phyloP scores from a whole-genome alignment of 1,140 invertebrate genomes.

The Galleria mellonella region DNA sequence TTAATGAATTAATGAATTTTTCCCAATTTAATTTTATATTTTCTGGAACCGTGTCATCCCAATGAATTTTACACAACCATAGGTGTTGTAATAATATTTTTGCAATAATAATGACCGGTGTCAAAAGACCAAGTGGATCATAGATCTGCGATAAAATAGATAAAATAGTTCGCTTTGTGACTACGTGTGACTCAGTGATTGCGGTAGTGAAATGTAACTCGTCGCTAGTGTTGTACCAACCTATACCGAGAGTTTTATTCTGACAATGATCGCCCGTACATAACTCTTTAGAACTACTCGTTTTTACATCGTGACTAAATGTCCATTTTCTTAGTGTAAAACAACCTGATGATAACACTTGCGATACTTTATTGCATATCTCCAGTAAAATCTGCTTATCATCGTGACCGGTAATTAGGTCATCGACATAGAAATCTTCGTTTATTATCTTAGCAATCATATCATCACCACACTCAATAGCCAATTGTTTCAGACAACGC shows the following conservation, averaged over 20 bases:
- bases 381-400: slow-evolving; percentile 12
- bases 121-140: slow-evolving; percentile 11
- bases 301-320: slow-evolving; percentile 12
- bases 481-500: slow-evolving; percentile 17
- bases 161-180: slow-evolving; percentile 12
- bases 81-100: slow-evolving; percentile 15
- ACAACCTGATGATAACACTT: slow-evolving; percentile 16
- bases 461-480: slow-evolving; percentile 12
- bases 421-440: slow-evolving; percentile 18
- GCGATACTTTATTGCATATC: slow-evolving; percentile 11
- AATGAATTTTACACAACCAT: slow-evolving; percentile 11
- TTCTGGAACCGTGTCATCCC: slow-evolving; percentile 3
- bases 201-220: slow-evolving; percentile 9
- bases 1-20: background rate
- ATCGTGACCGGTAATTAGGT: slow-evolving; percentile 16
- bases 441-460: slow-evolving; percentile 2
- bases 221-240: slow-evolving; percentile 3
- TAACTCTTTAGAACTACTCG: slow-evolving; percentile 1
- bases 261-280: slow-evolving; percentile 10
- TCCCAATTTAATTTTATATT: background rate
- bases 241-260: slow-evolving; percentile 4
- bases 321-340: slow-evolving; percentile 21
- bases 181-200: background rate
- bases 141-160: slow-evolving; percentile 10
- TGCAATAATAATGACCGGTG: slow-evolving; percentile 3